Base-by-base conservation (phyloP, 2,113 vertebrate species). In the Heptranchias perlo region DNA sequence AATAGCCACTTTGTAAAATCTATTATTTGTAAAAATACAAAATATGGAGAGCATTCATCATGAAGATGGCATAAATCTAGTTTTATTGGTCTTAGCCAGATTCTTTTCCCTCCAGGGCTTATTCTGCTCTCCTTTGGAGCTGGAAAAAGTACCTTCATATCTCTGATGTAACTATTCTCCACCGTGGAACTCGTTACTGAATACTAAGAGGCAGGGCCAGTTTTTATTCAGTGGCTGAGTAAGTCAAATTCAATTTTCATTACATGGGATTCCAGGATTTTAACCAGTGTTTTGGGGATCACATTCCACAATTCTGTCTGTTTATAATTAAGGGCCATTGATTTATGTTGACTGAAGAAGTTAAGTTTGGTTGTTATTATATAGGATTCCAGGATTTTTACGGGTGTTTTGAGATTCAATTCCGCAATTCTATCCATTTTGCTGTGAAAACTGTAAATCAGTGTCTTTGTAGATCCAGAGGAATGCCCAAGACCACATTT, bases 281-380 rank as follows among this genome's bases (percentile, higher is more conserved):
- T 52, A 89, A 8, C 86, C 49, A 54, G 25, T 89, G 25, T 89
- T 54, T 86, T 23, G 47, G 21, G 44, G 44, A 49, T 86, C 23
- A 35, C 28, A 54, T 92, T 92, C 89, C 54, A n/a, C 14, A 25
- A 39, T 21, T 92, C 54, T 92, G 54, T 62, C 49, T 89, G 86
- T 89, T 54, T 89, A 54, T 31, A 58, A 58, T 54, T 89, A 89
- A 28, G 25, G 23, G 49, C 49, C 86, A 58, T 89, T 58, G 86
- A 89, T 52, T 54, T 89, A 89, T 54, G 52, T 52, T 13, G 86
- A 58, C 86, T 11, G 28, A 35, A 14, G 52, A 13, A 89, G 10
- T 89, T 89, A 54, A 89, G 31, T 89, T 89, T 89, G 49, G 25
- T 89, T 89, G 52, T 89, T 89, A 89, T 89, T 89, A 89, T 89